These are phyloP conservation scores for Perodicticus potto DNA, from an alignment of 2,797 vertebrate genomes.

Conservation along the genomic window DNA sequence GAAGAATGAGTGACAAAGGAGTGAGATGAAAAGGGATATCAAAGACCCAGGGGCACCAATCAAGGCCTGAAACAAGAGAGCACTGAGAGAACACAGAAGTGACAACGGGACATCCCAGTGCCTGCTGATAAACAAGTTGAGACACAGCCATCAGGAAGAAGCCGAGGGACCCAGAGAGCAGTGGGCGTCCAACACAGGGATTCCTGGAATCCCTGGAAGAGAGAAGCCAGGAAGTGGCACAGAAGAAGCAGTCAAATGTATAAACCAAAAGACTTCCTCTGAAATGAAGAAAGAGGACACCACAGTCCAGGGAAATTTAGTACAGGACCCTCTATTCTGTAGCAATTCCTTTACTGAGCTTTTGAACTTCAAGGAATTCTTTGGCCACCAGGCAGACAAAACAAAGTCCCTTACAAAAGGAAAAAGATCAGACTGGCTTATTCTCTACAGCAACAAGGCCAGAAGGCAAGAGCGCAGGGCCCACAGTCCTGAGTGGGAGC, in stretches of 20 bases:
- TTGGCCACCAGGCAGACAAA: background rate
- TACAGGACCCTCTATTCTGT: background rate
- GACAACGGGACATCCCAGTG: background rate
- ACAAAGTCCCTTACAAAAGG: background rate
- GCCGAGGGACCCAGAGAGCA: background rate
- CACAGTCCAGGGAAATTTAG: background rate
- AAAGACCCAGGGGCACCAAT: background rate
- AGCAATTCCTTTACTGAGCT: background rate
- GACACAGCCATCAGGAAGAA: background rate
- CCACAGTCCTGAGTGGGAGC: background rate
- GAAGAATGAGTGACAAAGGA: background rate
- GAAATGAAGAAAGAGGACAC: background rate
- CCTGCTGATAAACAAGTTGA: background rate
- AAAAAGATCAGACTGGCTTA: background rate
- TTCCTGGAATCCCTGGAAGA: background rate
- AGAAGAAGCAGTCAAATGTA: background rate
- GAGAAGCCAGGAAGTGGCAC: background rate
- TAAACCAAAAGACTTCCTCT: background rate
- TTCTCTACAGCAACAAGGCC: background rate
- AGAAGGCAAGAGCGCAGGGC: accelerated
- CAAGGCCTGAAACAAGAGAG: background rate
- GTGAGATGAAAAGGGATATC: background rate
- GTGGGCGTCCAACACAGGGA: background rate
- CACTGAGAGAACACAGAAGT: background rate
- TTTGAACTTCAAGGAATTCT: background rate